A percentile compares a stretch with the other conserved stretches of the same genome.
These are phyloP conservation scores for Drosophila mettleri DNA, from an alignment of 2,888 invertebrate species.

Conservation along the genomic window DNA sequence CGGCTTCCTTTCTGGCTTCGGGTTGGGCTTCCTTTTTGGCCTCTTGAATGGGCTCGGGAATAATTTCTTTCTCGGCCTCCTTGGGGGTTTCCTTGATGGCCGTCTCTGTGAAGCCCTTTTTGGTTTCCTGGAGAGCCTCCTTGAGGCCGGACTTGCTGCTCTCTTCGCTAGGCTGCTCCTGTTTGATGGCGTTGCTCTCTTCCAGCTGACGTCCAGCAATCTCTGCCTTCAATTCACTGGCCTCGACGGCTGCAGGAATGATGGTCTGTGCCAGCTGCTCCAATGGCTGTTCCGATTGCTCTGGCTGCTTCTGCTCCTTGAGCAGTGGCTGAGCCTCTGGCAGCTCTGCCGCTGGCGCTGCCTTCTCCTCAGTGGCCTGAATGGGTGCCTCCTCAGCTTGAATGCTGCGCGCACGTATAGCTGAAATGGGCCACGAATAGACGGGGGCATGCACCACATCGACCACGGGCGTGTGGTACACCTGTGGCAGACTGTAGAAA, in stretches of 20 bases:
- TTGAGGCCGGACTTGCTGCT: conserved; percentile 40
- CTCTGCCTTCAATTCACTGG: conserved; percentile 62
- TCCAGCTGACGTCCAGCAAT: conserved; percentile 72
- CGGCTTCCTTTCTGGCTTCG: conserved; percentile 17
- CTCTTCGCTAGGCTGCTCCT: conserved; percentile 48
- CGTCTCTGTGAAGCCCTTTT: conserved; percentile 36
- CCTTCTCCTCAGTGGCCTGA: conserved; percentile 31
- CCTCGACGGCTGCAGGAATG: conserved; percentile 53
- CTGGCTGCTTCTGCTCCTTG: conserved; percentile 44
- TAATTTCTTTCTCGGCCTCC: conserved; percentile 43
- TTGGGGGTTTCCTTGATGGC: conserved; percentile 44
- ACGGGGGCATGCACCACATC: conserved; percentile 80
- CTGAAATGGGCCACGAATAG: conserved; percentile 69
- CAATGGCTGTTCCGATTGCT: conserved; percentile 32
- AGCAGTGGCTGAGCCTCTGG: conserved; percentile 40
- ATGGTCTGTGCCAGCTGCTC: conserved; percentile 42
- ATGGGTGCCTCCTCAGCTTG: conserved; percentile 48
- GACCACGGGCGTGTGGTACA: conserved; percentile 78
- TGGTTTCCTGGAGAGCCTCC: conserved; percentile 14
- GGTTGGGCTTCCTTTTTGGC: conserved; percentile 39
- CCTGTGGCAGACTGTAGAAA: conserved; percentile 77
- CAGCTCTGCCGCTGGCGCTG: conserved; percentile 22
- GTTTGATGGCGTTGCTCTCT: conserved; percentile 68
- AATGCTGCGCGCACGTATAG: conserved; percentile 81
- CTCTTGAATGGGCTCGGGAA: conserved; percentile 31